A percentile compares a stretch with the other conserved stretches of the same genome.
phyloP scores from a whole-genome alignment of 2,888 invertebrate species.

The Aplocera efformata region DNA sequence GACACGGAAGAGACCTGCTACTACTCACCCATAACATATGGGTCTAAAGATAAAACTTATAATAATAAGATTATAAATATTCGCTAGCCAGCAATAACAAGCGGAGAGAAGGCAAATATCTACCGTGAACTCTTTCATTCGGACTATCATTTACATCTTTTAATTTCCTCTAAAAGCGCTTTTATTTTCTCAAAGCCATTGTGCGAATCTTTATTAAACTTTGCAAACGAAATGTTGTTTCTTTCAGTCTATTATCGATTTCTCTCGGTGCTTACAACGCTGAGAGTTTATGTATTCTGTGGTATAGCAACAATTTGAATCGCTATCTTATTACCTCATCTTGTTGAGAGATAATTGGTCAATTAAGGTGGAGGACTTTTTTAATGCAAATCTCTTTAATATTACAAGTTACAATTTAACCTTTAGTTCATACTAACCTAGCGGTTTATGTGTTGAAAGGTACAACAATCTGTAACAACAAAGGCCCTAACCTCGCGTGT shows the following conservation, averaged over 20 bases:
- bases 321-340: no score
- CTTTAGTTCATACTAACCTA: conserved; percentile 18
- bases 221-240: conserved; percentile 13
- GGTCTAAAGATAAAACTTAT: no score
- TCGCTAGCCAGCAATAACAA: conserved; percentile 1
- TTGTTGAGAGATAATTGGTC: no score
- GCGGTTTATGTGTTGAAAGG: conserved; percentile 33
- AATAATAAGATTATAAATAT: no score
- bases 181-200: conserved; percentile 20
- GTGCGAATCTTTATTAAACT: conserved; percentile 19
- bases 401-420: conserved; percentile 19
- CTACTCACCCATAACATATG: no score
- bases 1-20: no score
- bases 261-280: no score
- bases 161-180: conserved; percentile 17
- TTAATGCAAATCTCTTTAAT: no score
- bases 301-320: no score
- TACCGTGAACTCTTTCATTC: conserved; percentile 17
- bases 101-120: conserved; percentile 5
- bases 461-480: conserved; percentile 43
- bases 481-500: conserved; percentile 45
- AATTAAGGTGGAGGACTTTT: no score
- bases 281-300: no score
- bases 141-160: conserved; percentile 23
- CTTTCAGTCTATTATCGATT: no score